Conservation (phyloP, 1,140 invertebrate species). For the Stegodyphus mimosarum region DNA sequence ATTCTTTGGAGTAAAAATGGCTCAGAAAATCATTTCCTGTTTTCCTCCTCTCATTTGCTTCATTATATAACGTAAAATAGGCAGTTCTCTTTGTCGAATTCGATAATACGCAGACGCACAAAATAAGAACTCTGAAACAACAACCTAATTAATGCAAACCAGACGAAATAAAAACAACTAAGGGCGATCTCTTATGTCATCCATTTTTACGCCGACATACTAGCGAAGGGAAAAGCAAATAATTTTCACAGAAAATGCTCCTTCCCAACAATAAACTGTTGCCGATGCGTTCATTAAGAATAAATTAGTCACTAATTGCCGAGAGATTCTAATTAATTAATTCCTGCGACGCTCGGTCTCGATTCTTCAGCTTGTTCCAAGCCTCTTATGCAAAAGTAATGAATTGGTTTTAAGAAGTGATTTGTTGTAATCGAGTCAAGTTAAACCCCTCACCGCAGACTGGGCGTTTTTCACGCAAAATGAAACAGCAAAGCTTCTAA, state of each 20-base stretch:
- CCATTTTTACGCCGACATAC: background rate
- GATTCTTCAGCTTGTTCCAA: background rate
- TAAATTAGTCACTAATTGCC: conserved; percentile 47
- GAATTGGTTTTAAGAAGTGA: conserved; percentile 3
- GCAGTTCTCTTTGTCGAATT: too few relatives aligned
- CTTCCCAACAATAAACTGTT: conserved; percentile 10
- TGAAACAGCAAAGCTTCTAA: too few relatives aligned
- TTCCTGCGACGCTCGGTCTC: background rate
- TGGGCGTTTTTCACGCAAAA: too few relatives aligned
- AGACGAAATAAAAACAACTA: background rate
- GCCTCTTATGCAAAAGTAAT: background rate
- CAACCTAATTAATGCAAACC: conserved; percentile 22
- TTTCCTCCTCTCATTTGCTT: too few relatives aligned
- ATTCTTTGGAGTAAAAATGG: too few relatives aligned
- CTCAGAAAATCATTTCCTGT: too few relatives aligned
- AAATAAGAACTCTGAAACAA: background rate
- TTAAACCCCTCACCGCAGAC: background rate
- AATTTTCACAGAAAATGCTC: background rate
- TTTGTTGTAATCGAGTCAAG: background rate
- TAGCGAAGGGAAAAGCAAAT: background rate
- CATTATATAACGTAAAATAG: too few relatives aligned
- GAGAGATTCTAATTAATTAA: conserved; percentile 33
- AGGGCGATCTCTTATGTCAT: background rate
- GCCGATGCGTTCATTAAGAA: conserved; percentile 26
- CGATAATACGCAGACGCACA: too few relatives aligned